Evolutionary conservation across 2,888 invertebrate species (phyloP).

Genomic region (Euphydryas editha): DNA sequence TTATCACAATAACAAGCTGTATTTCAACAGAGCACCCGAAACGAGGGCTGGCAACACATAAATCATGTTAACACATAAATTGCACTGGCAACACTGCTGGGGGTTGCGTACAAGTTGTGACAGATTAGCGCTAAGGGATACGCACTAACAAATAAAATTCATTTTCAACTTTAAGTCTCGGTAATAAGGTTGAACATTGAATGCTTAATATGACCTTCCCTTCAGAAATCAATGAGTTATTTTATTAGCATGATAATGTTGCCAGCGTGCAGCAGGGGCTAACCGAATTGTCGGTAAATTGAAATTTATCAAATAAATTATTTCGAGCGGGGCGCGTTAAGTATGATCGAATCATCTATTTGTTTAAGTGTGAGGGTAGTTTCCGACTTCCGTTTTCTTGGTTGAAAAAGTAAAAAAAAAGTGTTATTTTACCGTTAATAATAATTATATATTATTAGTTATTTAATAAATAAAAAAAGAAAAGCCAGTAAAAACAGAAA

Average conservation of each 20-base stretch:
- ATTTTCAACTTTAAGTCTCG: slow-evolving; percentile 42
- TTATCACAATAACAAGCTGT: slow-evolving; percentile 37
- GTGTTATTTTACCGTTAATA: too few species aligned
- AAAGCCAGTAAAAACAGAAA: too few species aligned
- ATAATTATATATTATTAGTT: too few species aligned
- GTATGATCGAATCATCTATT: slow-evolving; percentile 41
- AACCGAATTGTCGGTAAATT: slow-evolving; percentile 74
- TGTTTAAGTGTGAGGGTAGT: slow-evolving; percentile 9
- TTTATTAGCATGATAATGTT: slow-evolving; percentile 72
- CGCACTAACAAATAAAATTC: slow-evolving; percentile 11
- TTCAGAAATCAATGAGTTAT: slow-evolving; percentile 51
- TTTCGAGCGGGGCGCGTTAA: slow-evolving; percentile 48
- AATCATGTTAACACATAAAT: slow-evolving; percentile 82
- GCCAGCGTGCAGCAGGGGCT: slow-evolving; percentile 62
- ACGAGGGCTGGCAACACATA: slow-evolving; percentile 63
- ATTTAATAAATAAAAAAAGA: too few species aligned
- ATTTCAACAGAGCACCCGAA: slow-evolving; percentile 43
- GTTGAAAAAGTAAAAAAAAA: background rate
- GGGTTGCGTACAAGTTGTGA: slow-evolving; percentile 53
- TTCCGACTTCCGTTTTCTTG: slow-evolving; percentile 2
- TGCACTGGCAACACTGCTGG: slow-evolving; percentile 69
- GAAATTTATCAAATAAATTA: slow-evolving; percentile 82
- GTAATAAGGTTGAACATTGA: slow-evolving; percentile 30
- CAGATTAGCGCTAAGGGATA: slow-evolving; percentile 47
- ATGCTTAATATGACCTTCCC: slow-evolving; percentile 36